phyloP scores from a whole-genome alignment of 1,140 invertebrate species.

The Pseudobourletiella spinata region DNA sequence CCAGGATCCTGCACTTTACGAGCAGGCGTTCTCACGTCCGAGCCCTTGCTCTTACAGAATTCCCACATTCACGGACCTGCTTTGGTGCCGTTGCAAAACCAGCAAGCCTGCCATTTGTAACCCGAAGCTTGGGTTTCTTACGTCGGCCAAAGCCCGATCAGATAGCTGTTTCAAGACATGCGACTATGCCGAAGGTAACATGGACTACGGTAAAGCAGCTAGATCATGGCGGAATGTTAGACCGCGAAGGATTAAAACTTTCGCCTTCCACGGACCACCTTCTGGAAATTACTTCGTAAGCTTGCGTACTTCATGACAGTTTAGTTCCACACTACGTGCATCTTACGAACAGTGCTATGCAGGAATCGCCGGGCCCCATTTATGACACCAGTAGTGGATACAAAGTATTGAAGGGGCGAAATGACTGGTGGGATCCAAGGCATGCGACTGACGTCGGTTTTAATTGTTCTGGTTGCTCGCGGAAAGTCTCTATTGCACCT shows the following conservation, averaged over 20 bases:
- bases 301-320: not conserved
- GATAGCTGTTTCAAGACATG: not conserved
- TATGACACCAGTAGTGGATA: conserved; percentile 18
- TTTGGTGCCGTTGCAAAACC: conserved; percentile 4
- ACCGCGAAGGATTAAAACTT: conserved; percentile 21
- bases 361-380: conserved; percentile 27
- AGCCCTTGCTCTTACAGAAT: conserved; percentile 13
- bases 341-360: too few species aligned
- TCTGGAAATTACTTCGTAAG: not conserved
- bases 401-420: conserved; percentile 17
- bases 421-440: conserved; percentile 19
- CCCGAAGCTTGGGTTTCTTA: conserved; percentile 30
- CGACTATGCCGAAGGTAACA: not conserved
- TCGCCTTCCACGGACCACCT: conserved; percentile 11
- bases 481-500: conserved; percentile 3
- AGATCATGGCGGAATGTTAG: conserved; percentile 23
- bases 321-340: too few species aligned
- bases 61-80: conserved; percentile 21
- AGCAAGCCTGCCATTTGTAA: conserved; percentile 20
- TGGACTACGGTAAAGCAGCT: not conserved
- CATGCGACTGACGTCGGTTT: conserved; percentile 12
- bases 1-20: not conserved
- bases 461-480: conserved; percentile 20
- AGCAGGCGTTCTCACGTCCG: not conserved
- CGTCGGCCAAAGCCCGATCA: conserved; percentile 10